Conservation (phyloP, 2,888 invertebrate species). For the Napeogenes sylphis region DNA sequence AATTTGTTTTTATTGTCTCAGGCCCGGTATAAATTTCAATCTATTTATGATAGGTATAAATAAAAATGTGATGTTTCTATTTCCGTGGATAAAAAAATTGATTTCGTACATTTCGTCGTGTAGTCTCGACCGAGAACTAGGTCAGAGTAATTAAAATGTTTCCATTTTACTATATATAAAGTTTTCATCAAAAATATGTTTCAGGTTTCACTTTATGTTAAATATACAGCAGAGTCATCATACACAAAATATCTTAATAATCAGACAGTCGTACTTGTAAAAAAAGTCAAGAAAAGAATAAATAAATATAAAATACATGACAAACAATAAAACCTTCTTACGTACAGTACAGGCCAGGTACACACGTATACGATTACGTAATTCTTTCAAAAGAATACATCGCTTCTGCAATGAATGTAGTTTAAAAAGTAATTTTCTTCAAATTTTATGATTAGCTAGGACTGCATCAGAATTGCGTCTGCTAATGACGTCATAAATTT, state of each 20-base stretch:
- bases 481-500: no score
- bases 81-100: constrained; percentile 13
- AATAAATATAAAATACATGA: constrained; percentile 10
- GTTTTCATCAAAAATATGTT: constrained; percentile 1
- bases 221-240: neutral
- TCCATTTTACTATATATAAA: neutral
- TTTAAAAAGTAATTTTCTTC: no score
- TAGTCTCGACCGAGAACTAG: constrained; percentile 3
- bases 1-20: constrained; percentile 65
- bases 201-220: constrained; percentile 1
- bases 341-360: no score
- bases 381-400: no score
- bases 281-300: neutral
- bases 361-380: no score
- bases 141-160: constrained; percentile 10
- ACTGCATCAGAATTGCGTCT: no score
- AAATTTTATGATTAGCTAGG: no score
- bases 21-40: constrained; percentile 65
- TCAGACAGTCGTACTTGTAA: neutral
- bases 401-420: no score
- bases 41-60: constrained; percentile 62
- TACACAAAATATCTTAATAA: neutral
- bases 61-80: constrained; percentile 36
- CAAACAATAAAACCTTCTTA: no score
- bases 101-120: constrained; percentile 10